These are phyloP conservation scores for Drosophila neocordata DNA, from an alignment of 1,140 invertebrate genomes.

Conservation along the genomic window DNA sequence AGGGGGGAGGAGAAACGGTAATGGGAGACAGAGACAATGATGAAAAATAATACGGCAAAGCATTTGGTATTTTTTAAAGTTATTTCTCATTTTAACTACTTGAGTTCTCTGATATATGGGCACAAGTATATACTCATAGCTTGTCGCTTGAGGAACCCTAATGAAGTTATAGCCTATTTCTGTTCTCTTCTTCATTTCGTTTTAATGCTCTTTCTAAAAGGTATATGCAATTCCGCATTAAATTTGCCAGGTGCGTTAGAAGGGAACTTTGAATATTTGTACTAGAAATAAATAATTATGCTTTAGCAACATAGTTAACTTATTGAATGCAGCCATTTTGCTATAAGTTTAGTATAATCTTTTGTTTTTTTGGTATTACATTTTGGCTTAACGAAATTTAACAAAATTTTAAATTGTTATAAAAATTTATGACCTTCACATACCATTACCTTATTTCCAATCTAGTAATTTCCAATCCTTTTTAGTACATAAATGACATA, in stretches of 20 bases:
- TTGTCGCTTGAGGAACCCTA: conserved; percentile 57
- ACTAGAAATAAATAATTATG: too few species aligned
- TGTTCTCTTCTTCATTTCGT: background rate
- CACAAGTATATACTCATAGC: conserved; percentile 24
- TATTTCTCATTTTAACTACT: conserved; percentile 56
- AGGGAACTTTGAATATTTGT: too few species aligned
- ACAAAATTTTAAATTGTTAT: too few species aligned
- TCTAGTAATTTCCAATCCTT: background rate
- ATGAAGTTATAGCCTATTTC: conserved; percentile 67
- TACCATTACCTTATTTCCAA: too few species aligned
- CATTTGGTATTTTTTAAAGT: conserved; percentile 40
- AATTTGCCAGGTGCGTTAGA: too few species aligned
- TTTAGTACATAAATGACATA: background rate
- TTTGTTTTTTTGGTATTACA: too few species aligned
- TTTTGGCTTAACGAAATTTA: too few species aligned
- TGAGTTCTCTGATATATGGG: conserved; percentile 53
- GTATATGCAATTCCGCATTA: background rate
- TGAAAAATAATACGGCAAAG: conserved; percentile 4
- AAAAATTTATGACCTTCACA: too few species aligned
- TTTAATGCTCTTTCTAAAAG: background rate
- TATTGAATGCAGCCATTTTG: too few species aligned
- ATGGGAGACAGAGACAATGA: background rate
- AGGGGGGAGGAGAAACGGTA: background rate
- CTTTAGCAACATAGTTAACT: too few species aligned
- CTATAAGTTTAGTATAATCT: too few species aligned